phyloP scores from a whole-genome alignment of 2,797 vertebrate species.

The Myotis findleyi region DNA sequence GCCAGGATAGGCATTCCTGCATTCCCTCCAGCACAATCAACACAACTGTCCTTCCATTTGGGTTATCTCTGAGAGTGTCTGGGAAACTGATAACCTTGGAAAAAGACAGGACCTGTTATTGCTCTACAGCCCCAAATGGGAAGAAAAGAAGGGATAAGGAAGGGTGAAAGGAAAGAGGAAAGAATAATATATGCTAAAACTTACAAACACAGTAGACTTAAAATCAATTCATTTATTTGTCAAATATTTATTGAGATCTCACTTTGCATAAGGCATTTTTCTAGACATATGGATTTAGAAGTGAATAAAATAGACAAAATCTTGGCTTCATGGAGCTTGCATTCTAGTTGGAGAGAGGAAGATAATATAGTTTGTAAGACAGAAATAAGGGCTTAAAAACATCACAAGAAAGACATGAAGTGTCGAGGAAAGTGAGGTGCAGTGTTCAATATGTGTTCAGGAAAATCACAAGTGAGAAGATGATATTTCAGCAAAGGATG shows the following conservation, averaged over 20 bases:
- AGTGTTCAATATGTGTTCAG: neutral
- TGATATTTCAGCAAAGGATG: neutral
- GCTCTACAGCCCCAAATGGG: neutral
- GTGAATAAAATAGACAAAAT: constrained; percentile 18
- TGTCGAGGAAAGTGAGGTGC: neutral
- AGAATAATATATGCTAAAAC: neutral
- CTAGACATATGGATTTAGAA: neutral
- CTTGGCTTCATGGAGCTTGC: neutral
- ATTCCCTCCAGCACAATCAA: constrained; percentile 30
- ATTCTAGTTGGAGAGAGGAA: neutral
- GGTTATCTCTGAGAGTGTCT: neutral
- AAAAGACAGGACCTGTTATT: constrained; percentile 1
- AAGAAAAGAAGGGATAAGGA: neutral
- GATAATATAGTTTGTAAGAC: neutral
- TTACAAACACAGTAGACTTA: neutral
- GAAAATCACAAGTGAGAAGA: neutral
- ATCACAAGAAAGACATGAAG: neutral
- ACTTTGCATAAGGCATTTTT: neutral
- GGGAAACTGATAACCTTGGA: neutral
- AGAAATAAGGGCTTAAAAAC: neutral
- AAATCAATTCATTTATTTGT: constrained; percentile 10
- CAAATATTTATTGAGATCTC: neutral
- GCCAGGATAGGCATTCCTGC: neutral
- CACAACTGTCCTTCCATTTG: neutral
- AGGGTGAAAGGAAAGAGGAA: neutral